Base-by-base conservation (phyloP, 2,797 vertebrate genomes). In the Neoniphon sammara region DNA sequence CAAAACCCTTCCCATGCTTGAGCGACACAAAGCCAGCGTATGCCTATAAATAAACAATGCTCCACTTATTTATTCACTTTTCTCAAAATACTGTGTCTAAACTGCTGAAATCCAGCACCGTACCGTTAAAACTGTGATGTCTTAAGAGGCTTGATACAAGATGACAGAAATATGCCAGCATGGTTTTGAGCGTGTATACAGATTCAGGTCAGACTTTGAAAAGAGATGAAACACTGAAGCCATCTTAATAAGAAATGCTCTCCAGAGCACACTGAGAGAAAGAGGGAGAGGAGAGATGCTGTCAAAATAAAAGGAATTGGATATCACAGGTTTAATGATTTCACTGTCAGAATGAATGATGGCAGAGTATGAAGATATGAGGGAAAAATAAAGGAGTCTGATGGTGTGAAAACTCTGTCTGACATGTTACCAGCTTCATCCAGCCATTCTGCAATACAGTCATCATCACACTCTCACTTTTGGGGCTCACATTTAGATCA, bases 271-370 rank as follows among this genome's bases (percentile, higher is more conserved):
- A 42, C 84, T 84, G 86, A 81, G 86, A 89, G 70, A 73, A 23
- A 55, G 2, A 36, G 46, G 21, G 46, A 52, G 27, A 8, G 73
- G 87, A 80, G 84, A 87, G 88, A 86, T 79, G 88, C 89, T 87
- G 90, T 92, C 90, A 92, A 90, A 92, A 93, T 92, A 91, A 93
- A 92, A 92, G 91, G 89, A 94, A 93, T 92, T 89, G 86, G 85
- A 91, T 90, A 92, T 93, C 92, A 93, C 89, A 93, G 89, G 85
- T 93, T 90, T 93, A 93, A 94, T 92, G 91, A 91, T 92, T 93
- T 87, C 90, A 89, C 89, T 91, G 91, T 92, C 91, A 92, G 91
- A 87, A 88, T 89, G 90, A 92, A 93, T 93, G 91, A 93, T 91
- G 86, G 87, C 77, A 47, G 75, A 75, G 84, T 79, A 84, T 81